phyloP scores from a whole-genome alignment of 1,140 invertebrate genomes.

The Bombyx mori region ASM3026992v2 NC_085131.1:2669001-2669500 shows the following conservation, averaged over 20 bases:
- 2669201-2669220: background rate
- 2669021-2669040: background rate
- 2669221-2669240: conserved; percentile 10
- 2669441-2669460: conserved; percentile 52
- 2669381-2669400: conserved; percentile 59
- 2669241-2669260: conserved; percentile 5
- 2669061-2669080: too few species aligned
- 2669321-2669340: conserved; percentile 19
- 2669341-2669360: conserved; percentile 32
- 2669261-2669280: conserved; percentile 22
- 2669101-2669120: too few species aligned
- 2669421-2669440: conserved; percentile 64
- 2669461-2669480: conserved; percentile 32
- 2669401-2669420: conserved; percentile 62
- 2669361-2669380: conserved; percentile 49
- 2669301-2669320: conserved; percentile 27
- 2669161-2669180: too few species aligned
- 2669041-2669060: too few species aligned
- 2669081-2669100: too few species aligned
- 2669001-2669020: background rate
- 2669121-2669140: too few species aligned
- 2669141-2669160: too few species aligned
- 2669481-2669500: background rate
- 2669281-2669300: background rate
- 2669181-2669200: background rate